Conservation (phyloP, 2,888 invertebrate genomes). For the Sicus ferrugineus region DNA sequence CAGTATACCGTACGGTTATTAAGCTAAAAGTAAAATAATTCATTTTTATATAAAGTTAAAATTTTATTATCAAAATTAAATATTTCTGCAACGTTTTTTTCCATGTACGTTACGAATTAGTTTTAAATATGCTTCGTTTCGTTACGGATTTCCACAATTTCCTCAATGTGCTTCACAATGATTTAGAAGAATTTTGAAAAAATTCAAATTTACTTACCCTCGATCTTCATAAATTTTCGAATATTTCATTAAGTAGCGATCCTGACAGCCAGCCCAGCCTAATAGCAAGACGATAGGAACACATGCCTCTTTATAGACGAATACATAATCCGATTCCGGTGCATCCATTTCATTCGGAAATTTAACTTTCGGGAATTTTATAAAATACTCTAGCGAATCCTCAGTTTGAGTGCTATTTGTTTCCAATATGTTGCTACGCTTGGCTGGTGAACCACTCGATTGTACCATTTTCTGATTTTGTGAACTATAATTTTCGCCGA, state of each 20-base stretch:
- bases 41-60: not conserved
- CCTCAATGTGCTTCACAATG: too few species aligned
- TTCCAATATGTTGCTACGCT: not conserved
- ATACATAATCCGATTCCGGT: conserved; percentile 66
- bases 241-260: conserved; percentile 80
- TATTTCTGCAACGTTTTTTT: too few species aligned
- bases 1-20: conserved; percentile 76
- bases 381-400: conserved; percentile 71
- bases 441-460: not conserved
- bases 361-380: conserved; percentile 70
- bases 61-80: not conserved
- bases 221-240: conserved; percentile 79
- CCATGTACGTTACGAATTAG: too few species aligned
- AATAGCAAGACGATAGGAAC: conserved; percentile 76
- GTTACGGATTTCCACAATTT: too few species aligned
- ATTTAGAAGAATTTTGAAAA: not conserved
- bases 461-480: conserved; percentile 7
- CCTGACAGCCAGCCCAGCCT: conserved; percentile 84
- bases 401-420: conserved; percentile 43
- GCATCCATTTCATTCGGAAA: conserved; percentile 60
- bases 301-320: conserved; percentile 70
- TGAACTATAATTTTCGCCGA: conserved; percentile 22
- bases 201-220: conserved; percentile 68
- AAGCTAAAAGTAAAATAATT: conserved; percentile 66
- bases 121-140: too few species aligned